A percentile compares a stretch with the other conserved stretches of the same genome.
phyloP scores from a whole-genome alignment of 2,797 vertebrate species.

The Bovichtus variegatus region DNA sequence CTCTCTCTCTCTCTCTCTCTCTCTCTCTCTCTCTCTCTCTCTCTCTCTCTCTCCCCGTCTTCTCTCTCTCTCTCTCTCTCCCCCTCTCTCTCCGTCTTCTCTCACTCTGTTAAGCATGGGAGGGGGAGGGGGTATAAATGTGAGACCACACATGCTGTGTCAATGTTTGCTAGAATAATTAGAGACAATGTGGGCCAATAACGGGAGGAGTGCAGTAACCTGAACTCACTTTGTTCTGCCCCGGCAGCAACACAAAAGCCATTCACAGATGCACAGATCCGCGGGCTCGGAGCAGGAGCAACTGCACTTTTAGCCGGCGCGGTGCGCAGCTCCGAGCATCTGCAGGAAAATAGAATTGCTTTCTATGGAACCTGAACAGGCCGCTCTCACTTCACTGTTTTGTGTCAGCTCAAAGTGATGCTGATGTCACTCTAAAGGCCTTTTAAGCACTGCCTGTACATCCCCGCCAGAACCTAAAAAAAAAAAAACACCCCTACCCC shows the following conservation, averaged over 20 bases:
- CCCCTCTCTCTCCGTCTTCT: constrained; percentile 25
- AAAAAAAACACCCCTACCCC: constrained; percentile 25
- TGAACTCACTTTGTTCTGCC: constrained; percentile 82
- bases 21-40: constrained; percentile 44
- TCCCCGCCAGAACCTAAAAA: constrained; percentile 52
- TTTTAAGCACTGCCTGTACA: constrained; percentile 63
- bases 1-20: constrained; percentile 28
- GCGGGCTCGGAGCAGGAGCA: constrained; percentile 46
- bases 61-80: constrained; percentile 32
- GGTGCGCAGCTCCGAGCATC: constrained; percentile 13
- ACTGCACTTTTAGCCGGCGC: constrained; percentile 62
- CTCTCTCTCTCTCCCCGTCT: constrained; percentile 17
- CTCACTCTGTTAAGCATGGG: constrained; percentile 54
- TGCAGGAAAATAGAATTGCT: constrained; percentile 41
- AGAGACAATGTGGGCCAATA: constrained; percentile 80
- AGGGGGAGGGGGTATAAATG: constrained; percentile 55
- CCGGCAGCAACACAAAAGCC: constrained; percentile 78
- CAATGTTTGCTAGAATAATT: constrained; percentile 84
- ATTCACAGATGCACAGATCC: constrained; percentile 71
- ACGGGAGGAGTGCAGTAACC: constrained; percentile 77
- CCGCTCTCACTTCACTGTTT: constrained; percentile 15
- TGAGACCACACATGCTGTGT: constrained; percentile 85
- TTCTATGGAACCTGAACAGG: constrained; percentile 46
- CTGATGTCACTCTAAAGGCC: constrained; percentile 72
- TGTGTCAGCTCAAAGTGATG: constrained; percentile 56